Evolutionary conservation across 2,797 vertebrate species (phyloP).

Genomic region (Apogon talboti): DNA sequence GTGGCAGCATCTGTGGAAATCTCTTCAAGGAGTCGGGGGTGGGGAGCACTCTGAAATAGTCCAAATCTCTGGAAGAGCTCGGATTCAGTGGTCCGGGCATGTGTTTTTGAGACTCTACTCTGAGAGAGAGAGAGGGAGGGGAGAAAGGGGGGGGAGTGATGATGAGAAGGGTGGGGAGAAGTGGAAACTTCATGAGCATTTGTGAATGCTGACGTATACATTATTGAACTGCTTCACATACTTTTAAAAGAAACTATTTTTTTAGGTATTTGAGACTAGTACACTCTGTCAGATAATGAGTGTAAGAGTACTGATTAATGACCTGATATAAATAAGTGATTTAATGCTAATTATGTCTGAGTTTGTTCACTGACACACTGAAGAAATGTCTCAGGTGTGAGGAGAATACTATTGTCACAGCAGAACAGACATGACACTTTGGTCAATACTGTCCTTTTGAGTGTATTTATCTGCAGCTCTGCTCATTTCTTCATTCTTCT

Average conservation of each 20-base stretch:
- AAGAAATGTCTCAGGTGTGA: conserved; percentile 20
- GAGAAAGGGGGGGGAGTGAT: conserved; percentile 32
- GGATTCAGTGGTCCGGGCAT: conserved; percentile 70
- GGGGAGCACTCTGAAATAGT: conserved; percentile 60
- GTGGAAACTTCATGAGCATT: conserved; percentile 75
- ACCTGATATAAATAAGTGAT: not conserved
- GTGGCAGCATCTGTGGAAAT: conserved; percentile 79
- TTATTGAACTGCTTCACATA: conserved; percentile 72
- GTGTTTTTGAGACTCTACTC: conserved; percentile 67
- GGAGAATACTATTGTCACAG: conserved; percentile 16
- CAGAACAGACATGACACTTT: conserved; percentile 24
- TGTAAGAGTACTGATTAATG: not conserved
- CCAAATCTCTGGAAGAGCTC: conserved; percentile 76
- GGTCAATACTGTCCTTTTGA: not conserved
- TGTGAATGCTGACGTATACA: conserved; percentile 68
- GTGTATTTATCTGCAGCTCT: not conserved
- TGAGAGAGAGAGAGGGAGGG: conserved; percentile 30
- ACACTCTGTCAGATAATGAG: conserved; percentile 9
- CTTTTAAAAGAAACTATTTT: conserved; percentile 55
- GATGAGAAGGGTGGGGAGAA: conserved; percentile 53
- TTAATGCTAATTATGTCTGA: not conserved
- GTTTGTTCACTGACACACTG: not conserved
- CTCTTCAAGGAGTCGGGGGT: conserved; percentile 60
- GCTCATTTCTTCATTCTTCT: conserved; percentile 19
- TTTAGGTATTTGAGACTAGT: conserved; percentile 3